Base-by-base conservation (phyloP, 30 jellyfish, hydroid and myxozoan genomes). In the Turritopsis rubra region DNA sequence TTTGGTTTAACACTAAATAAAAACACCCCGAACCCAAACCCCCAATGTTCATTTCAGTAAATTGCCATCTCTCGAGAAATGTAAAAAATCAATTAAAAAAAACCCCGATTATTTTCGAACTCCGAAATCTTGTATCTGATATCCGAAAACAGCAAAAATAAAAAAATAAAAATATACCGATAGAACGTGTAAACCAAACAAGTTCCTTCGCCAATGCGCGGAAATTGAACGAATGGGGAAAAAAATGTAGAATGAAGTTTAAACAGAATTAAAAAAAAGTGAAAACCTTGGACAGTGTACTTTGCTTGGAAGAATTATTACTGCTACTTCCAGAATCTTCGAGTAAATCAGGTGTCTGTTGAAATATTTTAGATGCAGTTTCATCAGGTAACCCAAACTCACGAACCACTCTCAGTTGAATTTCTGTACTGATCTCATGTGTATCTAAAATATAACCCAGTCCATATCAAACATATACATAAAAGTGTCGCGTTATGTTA, bases 311-410 rank as follows among this genome's bases (percentile, higher is more conserved):
- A 16, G 96, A 91, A 22, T 81, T 17, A 1, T 86, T 88, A 1
- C 96, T 75, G 31, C 93, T 81, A 79, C 96, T 87, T 65, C 95
- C 79, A 16, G 96, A 88, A 52, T 88, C 96, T 71, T 93, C 99
- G 76, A 93, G 85, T 23, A 93, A 79, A 84, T 93, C 99, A 13
- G 99, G 99, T 27, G 89, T 95, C 27, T 86, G 96, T 52, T 92
- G 75, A 86, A 93, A 86, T 8, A 88, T 86, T 68, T 93, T 96
- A 29, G 86, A 53, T 0, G 96, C 99, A 53, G 86, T 80, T 4
- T 95, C 90, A 54, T 93, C 99, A 1, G 97, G 96, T 29, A 79
- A 88, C 16, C 96, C 99, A 78, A 88, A 85, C 68, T 88, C 95
- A 19, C 99, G 96, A 84, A 93, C 88, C 53, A 88, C 97, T n/a